These are phyloP conservation scores for Melikaiella ostensackeni DNA, from an alignment of 2,888 invertebrate species.

Conservation along the genomic window DNA sequence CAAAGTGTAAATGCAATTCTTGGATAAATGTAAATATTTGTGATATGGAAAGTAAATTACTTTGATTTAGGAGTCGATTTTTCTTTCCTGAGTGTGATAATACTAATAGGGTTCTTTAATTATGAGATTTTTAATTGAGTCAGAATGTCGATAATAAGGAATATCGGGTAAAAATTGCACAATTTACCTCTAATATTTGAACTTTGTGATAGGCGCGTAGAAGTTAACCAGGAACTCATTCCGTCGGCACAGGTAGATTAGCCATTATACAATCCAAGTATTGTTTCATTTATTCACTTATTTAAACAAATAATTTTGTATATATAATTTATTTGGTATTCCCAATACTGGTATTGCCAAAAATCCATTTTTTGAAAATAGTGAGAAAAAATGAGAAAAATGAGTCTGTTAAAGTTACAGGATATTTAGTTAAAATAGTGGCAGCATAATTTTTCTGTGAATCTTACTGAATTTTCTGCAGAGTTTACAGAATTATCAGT, in stretches of 20 bases:
- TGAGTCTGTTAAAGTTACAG: too few relatives aligned
- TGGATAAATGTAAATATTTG: background rate
- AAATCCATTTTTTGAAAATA: too few relatives aligned
- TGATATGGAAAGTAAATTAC: too few relatives aligned
- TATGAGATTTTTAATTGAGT: background rate
- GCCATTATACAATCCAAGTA: background rate
- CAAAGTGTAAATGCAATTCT: background rate
- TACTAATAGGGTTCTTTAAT: background rate
- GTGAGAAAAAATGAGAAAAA: too few relatives aligned
- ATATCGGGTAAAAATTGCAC: background rate
- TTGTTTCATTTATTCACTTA: background rate
- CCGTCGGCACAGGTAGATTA: slow-evolving; percentile 39
- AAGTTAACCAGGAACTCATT: background rate
- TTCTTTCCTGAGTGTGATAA: too few relatives aligned
- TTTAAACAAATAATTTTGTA: background rate
- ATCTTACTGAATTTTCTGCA: too few relatives aligned
- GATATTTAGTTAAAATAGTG: too few relatives aligned
- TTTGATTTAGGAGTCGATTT: too few relatives aligned
- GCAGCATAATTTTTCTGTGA: too few relatives aligned
- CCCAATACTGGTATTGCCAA: too few relatives aligned
- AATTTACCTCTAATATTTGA: background rate
- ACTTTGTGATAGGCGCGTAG: background rate
- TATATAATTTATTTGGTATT: background rate
- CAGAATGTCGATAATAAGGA: background rate
- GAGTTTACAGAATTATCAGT: too few relatives aligned